Base-by-base conservation (phyloP, 2,888 invertebrate genomes). In the Spicauda simplicius region DNA sequence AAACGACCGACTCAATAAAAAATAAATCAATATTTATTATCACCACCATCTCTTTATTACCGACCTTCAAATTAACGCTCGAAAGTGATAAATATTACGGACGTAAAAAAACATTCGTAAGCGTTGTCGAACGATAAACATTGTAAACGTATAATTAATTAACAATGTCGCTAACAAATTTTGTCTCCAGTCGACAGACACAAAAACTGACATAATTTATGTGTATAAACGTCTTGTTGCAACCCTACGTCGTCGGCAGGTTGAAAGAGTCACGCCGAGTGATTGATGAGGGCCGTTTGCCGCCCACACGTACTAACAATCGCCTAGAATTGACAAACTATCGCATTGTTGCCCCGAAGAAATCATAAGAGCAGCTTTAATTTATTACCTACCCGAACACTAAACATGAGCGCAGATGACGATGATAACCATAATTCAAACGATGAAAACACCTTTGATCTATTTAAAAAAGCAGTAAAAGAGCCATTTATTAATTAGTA, bases 181-280 rank as follows among this genome's bases (percentile, higher is more conserved):
- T 84, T 83, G 87, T 89, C 86, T 85, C 82, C 82, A 81, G 82
- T 78, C 82, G 86, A 86, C 87, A 85, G 85, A 80, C 73, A 78
- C 86, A 88, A 90, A 90, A 89, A 89, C 85, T 80, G 80, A 77
- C 74, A 76, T 88, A 88, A 91, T 90, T 90, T 90, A 91, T 88
- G 84, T 84, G 79, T 70, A 68, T 60, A 69, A 70, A 67, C 65
- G 68, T 64, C 69, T 71, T 79, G 85, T 78, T 80, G 79, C 86
- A 86, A 80, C 86, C 84, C 86, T 87, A 78, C 73, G 64, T 73
- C 76, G 74, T 76, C 89, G 90, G 89, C 91, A 90, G 91, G 91
- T 92, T 91, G 91, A 92, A 91, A 92, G 92, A 92, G 91, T 90
- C 91, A 89, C 85, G 86, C 76, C 77, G 84, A 77, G 89, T 91